phyloP scores from a whole-genome alignment of 2,888 invertebrate species.

The Lochmaea crataegi region DNA sequence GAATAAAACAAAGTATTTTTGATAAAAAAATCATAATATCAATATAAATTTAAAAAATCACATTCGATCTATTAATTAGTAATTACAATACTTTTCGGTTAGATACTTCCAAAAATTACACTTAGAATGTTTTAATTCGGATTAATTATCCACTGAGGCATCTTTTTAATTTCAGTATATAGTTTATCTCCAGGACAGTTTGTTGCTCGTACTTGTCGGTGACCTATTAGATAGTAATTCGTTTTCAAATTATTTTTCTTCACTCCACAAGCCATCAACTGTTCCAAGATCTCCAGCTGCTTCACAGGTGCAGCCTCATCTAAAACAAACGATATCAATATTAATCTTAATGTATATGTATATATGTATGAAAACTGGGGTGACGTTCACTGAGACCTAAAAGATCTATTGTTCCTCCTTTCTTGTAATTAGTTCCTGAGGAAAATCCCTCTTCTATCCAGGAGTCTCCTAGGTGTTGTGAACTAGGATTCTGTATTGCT shows the following conservation, averaged over 20 bases:
- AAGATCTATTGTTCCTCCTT: neutral
- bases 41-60: too few species aligned
- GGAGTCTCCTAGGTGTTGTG: too few species aligned
- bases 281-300: slow-evolving; percentile 48
- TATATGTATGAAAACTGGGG: too few species aligned
- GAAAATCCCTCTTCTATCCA: neutral
- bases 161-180: slow-evolving; percentile 46
- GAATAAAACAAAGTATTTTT: too few species aligned
- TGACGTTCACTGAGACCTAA: neutral
- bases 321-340: slow-evolving; percentile 34
- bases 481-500: too few species aligned
- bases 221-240: slow-evolving; percentile 51
- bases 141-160: slow-evolving; percentile 44
- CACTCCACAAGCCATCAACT: slow-evolving; percentile 48
- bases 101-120: neutral
- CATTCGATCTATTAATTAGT: too few species aligned
- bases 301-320: slow-evolving; percentile 41
- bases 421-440: slow-evolving; percentile 3
- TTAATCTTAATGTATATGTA: neutral
- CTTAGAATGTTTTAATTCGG: slow-evolving; percentile 24
- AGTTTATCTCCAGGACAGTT: slow-evolving; percentile 52
- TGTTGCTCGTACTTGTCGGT: slow-evolving; percentile 50
- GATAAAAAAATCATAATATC: too few species aligned
- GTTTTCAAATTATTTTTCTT: slow-evolving; percentile 39
- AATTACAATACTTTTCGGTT: neutral